phyloP scores from a whole-genome alignment of 2,888 invertebrate genomes.

The Aspidapion aeneum region DNA sequence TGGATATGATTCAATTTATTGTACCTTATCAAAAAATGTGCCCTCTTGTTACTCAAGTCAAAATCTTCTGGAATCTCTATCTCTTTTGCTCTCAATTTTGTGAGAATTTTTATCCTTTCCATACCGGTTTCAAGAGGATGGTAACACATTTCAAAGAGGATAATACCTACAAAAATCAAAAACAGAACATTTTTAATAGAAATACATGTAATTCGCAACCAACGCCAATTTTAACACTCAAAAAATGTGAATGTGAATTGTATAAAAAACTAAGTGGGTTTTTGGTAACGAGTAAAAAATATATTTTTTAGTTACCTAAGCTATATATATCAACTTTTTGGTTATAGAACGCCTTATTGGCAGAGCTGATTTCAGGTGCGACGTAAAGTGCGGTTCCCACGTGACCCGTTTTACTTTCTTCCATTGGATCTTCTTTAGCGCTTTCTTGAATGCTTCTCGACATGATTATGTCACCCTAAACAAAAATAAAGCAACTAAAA shows the following conservation, averaged over 20 bases:
- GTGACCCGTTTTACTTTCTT: conserved; percentile 66
- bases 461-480: conserved; percentile 30
- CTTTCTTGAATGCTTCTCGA: conserved; percentile 36
- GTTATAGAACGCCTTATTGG: conserved; percentile 72
- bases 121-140: conserved; percentile 80
- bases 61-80: conserved; percentile 71
- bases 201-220: too few relatives aligned
- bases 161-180: conserved; percentile 73
- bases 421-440: conserved; percentile 41
- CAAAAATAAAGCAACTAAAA: too few relatives aligned
- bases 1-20: conserved; percentile 17
- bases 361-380: conserved; percentile 84
- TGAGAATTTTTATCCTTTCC: conserved; percentile 81
- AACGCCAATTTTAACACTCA: too few relatives aligned
- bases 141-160: conserved; percentile 95
- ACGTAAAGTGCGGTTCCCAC: conserved; percentile 95
- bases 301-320: too few relatives aligned
- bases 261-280: too few relatives aligned
- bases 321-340: conserved; percentile 76
- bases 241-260: too few relatives aligned
- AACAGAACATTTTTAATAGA: too few relatives aligned
- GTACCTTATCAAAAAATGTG: conserved; percentile 61
- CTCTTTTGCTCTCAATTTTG: conserved; percentile 65
- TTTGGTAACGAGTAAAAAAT: too few relatives aligned
- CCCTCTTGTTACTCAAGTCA: conserved; percentile 51